Base-by-base conservation (phyloP, 2,797 vertebrate genomes). In the Anomalospiza imberbis region DNA sequence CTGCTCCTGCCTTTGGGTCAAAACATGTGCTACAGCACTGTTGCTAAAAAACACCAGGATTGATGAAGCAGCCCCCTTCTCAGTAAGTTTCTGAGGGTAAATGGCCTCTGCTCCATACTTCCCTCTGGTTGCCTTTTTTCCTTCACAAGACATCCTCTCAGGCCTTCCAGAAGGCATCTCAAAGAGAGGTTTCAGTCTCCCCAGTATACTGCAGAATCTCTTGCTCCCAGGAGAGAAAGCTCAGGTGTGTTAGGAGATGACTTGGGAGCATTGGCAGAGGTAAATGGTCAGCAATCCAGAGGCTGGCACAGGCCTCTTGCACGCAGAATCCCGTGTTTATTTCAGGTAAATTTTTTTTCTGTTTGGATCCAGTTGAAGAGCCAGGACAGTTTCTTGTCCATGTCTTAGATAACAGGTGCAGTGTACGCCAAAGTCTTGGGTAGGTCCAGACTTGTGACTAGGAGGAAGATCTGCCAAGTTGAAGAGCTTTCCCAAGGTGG, bases 131-230 rank as follows among this genome's bases (percentile, higher is more conserved):
- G 7, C 2, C 32, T 51, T 61, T 15, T n/a, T 29, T 10, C 7
- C 17, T 65, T 28, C 31, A 53, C 12, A 17, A 53, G 57, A 47
- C 6, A 9, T 47, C 26, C 17, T 42, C 0, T 0, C 10, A 73
- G n/a, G n/a, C n/a, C 18, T 62, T 78, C 38, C 21, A 32, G 62
- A 36, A 22, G 9, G 13, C 6, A 2, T 32, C 24, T 55, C 28
- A 67, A 24, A 6, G 36, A 32, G 31, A 45, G 9, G 12, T 25
- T 62, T 51, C 65, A 44, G 18, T 61, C 21, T 55, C 20, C 25
- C 24, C 32, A 40, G 8, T 17, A 42, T 57, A 44, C 32, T 67
- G 61, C 44, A 73, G 38, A 68, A 57, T 47, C 38, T 68, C 29
- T 74, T 22, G 7, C 28, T 74, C 2, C 9, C 16, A 45, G n/a